Percentiles rank a stretch among this genome's conserved stretches.
Evolutionary conservation across 2,113 vertebrate genomes (phyloP).

Genomic region (Brienomyrus longianalis): DNA sequence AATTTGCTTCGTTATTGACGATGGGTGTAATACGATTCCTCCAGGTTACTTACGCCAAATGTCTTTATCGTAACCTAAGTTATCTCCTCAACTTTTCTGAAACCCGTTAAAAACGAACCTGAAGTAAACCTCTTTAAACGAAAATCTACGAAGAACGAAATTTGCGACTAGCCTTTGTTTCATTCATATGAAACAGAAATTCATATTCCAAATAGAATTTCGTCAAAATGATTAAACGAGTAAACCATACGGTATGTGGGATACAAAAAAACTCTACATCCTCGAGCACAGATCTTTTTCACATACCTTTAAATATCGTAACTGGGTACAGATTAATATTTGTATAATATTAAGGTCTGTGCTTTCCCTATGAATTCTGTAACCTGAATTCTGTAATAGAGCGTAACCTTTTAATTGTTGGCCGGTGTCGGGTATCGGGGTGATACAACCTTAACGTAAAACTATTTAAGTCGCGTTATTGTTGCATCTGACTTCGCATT

Average conservation of each 20-base stretch:
- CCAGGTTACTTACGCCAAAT: not conserved
- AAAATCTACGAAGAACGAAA: not conserved
- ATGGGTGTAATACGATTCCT: not conserved
- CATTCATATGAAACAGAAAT: not conserved
- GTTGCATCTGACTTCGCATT: conserved; percentile 8
- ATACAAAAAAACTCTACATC: not conserved
- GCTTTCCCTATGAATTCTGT: not conserved
- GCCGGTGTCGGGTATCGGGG: not conserved
- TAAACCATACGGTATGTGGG: not conserved
- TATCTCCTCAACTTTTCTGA: not conserved
- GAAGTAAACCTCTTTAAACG: not conserved
- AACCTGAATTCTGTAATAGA: too few species aligned
- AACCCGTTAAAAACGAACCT: not conserved
- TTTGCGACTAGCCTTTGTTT: not conserved
- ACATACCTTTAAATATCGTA: not conserved
- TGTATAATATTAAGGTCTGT: not conserved
- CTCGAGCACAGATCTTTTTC: not conserved
- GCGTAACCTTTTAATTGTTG: not conserved
- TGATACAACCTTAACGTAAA: not conserved
- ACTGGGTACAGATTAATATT: not conserved
- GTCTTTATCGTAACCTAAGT: not conserved
- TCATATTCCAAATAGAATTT: not conserved
- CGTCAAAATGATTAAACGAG: not conserved
- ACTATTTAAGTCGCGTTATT: not conserved
- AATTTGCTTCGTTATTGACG: not conserved